Base-by-base conservation (phyloP, 1,140 invertebrate species). In the Meloidogyne exigua region DNA sequence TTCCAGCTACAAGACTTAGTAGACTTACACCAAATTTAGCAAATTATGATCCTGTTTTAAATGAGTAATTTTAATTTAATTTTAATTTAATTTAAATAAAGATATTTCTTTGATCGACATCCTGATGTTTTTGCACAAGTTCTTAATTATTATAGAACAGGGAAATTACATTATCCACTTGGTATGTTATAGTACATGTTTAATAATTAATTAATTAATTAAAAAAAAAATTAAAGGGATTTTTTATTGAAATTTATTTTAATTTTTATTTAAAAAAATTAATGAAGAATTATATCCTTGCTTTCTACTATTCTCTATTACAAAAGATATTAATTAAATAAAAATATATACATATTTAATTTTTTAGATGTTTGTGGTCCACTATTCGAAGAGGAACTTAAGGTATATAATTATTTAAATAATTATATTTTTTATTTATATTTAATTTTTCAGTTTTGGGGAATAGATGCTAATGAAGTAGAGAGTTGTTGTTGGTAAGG, bases 61-160 rank as follows among this genome's bases (percentile, higher is more conserved):
- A 96, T 89, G 95, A 98, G 89, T 98, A 96, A 90, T 98, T 97
- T 91, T 98, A 97, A 89, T 95, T 97, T 89, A 89, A 95, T 79
- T 95, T 98, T 7, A 70, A 42, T 68, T 26, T 75, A 62, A n/a
- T 26, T 44, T 12, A 9, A 21, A 71, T 72, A 15, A 65, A 74
- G 39, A 77, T 84, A 97, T 90, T 98, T 98, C 91, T 98, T 98
- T 89, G 95, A 98, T 89, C 89, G 95, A 79, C 95, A 98, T 90
- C 95, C 96, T 0, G 95, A 95, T 5, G 95, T 98, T 78, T 98
- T 98, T 89, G 95, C 94, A 67, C 95, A 93, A 88, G 91, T 93
- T 93, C 89, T 93, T 68, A 93, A 93, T 87, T 93, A 93, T 84
- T 93, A 93, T 88, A 93, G 95, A 83, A 97, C 95, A 32, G 95